Percentiles rank a stretch among this genome's conserved stretches.
phyloP scores from a whole-genome alignment of 1,140 invertebrate species.

The Drosophila pallidifrons region DNA sequence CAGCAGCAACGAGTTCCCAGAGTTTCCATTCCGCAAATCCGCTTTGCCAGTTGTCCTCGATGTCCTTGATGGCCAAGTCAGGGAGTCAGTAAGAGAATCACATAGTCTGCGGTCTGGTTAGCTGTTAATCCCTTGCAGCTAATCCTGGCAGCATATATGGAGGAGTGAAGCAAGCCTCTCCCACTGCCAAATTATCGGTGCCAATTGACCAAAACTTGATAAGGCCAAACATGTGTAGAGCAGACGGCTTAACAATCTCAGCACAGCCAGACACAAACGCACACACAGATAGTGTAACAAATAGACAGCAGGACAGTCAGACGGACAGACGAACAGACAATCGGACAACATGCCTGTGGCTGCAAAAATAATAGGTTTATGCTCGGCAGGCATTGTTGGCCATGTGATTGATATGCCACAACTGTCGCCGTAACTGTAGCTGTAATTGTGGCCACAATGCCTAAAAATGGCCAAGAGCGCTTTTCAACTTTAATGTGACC shows the following conservation, averaged over 20 bases:
- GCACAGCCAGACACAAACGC: conserved; percentile 11
- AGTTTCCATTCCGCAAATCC: background rate
- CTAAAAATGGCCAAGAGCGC: conserved; percentile 35
- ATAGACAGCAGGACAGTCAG: conserved; percentile 5
- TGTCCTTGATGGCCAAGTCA: background rate
- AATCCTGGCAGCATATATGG: conserved; percentile 50
- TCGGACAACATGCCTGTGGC: conserved; percentile 44
- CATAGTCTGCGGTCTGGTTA: conserved; percentile 39
- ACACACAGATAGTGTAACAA: background rate
- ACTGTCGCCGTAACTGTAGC: conserved; percentile 53
- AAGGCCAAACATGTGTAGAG: conserved; percentile 50
- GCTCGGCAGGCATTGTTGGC: conserved; percentile 48
- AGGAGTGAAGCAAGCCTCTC: conserved; percentile 2
- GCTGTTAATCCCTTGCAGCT: conserved; percentile 50
- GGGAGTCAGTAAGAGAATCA: background rate
- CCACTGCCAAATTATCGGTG: conserved; percentile 48
- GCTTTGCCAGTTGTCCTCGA: background rate
- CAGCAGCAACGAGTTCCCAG: background rate
- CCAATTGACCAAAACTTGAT: conserved; percentile 47
- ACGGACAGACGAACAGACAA: conserved; percentile 13
- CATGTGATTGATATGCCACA: conserved; percentile 76
- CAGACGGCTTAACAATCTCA: conserved; percentile 33
- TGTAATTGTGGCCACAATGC: conserved; percentile 26
- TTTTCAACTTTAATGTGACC: conserved; percentile 62
- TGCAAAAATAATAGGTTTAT: conserved; percentile 71